These are phyloP conservation scores for Pseudomugil tenellus DNA, from an alignment of 2,797 vertebrate genomes.

Conservation along the genomic window DNA sequence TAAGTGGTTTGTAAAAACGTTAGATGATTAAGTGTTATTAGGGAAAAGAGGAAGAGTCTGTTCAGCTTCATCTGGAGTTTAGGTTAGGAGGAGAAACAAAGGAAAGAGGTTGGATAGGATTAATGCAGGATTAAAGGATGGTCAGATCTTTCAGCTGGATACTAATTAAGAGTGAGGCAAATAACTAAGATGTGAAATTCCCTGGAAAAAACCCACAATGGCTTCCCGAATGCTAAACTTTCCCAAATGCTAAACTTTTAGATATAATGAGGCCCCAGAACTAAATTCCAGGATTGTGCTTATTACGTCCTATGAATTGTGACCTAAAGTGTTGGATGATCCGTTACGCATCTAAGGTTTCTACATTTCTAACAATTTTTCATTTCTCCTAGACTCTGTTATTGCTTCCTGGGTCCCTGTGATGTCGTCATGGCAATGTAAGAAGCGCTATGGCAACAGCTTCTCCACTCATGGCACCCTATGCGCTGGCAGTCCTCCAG, in stretches of 20 bases:
- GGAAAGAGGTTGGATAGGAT: too few species aligned
- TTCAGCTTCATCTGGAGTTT: background rate
- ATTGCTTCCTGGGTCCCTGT: slow-evolving; percentile 89
- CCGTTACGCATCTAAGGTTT: background rate
- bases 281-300: background rate
- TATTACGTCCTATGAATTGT: background rate
- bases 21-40: background rate
- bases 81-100: background rate
- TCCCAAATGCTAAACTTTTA: background rate
- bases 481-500: slow-evolving; percentile 90
- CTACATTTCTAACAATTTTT: slow-evolving; percentile 1
- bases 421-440: slow-evolving; percentile 88
- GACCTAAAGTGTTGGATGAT: background rate
- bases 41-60: background rate
- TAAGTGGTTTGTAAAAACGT: background rate
- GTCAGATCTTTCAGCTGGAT: too few species aligned
- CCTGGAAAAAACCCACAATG: too few species aligned
- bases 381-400: slow-evolving; percentile 82
- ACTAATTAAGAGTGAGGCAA: too few species aligned
- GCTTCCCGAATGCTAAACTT: background rate
- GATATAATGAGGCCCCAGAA: background rate
- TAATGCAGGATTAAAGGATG: too few species aligned
- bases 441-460: slow-evolving; percentile 86
- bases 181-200: too few species aligned
- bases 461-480: slow-evolving; percentile 90